Conservation (phyloP, 2,888 invertebrate genomes). For the Drosophila pseudotakahashii region DNA sequence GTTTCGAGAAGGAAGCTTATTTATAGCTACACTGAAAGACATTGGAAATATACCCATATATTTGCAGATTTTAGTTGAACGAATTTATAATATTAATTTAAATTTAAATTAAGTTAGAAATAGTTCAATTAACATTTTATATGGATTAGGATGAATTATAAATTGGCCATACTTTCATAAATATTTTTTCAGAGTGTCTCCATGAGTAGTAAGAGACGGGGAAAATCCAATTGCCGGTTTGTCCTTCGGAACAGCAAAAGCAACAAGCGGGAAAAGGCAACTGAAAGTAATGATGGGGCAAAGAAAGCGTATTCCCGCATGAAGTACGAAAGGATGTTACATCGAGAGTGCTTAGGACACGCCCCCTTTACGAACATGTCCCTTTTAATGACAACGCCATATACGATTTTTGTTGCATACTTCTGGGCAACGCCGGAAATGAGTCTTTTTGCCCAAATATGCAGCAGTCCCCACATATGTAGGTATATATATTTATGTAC, state of each 20-base stretch:
- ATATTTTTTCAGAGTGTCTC: slow-evolving; percentile 8
- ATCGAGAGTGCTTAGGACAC: slow-evolving; percentile 38
- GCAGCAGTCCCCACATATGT: slow-evolving; percentile 15
- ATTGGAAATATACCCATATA: too few species aligned
- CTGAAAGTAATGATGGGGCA: slow-evolving; percentile 37
- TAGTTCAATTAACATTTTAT: too few species aligned
- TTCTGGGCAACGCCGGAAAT: slow-evolving; percentile 38
- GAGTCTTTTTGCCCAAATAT: slow-evolving; percentile 41
- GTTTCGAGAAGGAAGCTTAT: slow-evolving; percentile 24
- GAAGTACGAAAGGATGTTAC: slow-evolving; percentile 26
- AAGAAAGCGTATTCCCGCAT: slow-evolving; percentile 26
- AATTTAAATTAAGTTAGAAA: too few species aligned
- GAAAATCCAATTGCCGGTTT: slow-evolving; percentile 29
- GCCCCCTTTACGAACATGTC: slow-evolving; percentile 32
- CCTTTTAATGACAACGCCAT: slow-evolving; percentile 49
- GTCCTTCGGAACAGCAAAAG: slow-evolving; percentile 32
- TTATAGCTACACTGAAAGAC: neutral
- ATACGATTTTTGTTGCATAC: slow-evolving; percentile 61
- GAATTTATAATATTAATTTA: too few species aligned
- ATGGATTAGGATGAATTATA: too few species aligned
- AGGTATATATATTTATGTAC: slow-evolving; percentile 8
- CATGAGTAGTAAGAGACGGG: slow-evolving; percentile 11
- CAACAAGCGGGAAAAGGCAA: neutral
- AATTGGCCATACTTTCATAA: neutral
- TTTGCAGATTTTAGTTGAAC: too few species aligned